These are phyloP conservation scores for Vollenhovia emeryi DNA, from an alignment of 1,140 invertebrate species.

Conservation along the genomic window DNA sequence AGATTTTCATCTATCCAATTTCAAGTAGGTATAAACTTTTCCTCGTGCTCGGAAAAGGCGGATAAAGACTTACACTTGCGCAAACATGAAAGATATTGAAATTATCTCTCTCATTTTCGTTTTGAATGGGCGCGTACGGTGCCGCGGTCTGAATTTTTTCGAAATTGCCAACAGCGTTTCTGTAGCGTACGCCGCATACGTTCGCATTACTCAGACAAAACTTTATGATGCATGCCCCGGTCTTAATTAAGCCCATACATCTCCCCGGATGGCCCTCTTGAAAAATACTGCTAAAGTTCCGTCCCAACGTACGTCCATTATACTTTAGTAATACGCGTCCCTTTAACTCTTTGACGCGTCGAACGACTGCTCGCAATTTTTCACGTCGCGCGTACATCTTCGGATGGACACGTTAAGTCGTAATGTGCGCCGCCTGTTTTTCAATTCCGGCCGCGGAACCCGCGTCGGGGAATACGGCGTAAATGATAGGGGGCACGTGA, in stretches of 20 bases:
- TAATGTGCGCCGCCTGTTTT: constrained; percentile 18
- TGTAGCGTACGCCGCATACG: background rate
- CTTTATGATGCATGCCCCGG: constrained; percentile 41
- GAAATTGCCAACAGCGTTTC: constrained; percentile 36
- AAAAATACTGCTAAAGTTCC: constrained; percentile 47
- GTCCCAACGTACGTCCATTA: constrained; percentile 11
- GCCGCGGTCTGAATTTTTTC: background rate
- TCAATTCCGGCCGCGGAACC: constrained; percentile 30
- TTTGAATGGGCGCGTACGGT: background rate
- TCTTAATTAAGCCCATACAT: constrained; percentile 53
- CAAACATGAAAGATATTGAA: constrained; percentile 2
- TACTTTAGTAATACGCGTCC: constrained; percentile 1
- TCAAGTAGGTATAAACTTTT: background rate
- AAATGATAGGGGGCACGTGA: constrained; percentile 39
- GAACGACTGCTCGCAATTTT: background rate
- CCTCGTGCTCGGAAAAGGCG: background rate
- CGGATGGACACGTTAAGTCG: background rate
- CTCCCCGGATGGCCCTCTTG: constrained; percentile 29
- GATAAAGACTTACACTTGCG: constrained; percentile 1
- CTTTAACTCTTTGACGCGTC: constrained; percentile 10
- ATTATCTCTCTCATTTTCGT: constrained; percentile 3
- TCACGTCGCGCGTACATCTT: background rate
- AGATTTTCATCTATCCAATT: background rate
- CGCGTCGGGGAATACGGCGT: background rate
- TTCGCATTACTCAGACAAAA: constrained; percentile 13